Evolutionary conservation across 2,113 vertebrate genomes (phyloP), one percentile per base, ranked within the genome.

Genomic region (Bufo gargarizans): DNA sequence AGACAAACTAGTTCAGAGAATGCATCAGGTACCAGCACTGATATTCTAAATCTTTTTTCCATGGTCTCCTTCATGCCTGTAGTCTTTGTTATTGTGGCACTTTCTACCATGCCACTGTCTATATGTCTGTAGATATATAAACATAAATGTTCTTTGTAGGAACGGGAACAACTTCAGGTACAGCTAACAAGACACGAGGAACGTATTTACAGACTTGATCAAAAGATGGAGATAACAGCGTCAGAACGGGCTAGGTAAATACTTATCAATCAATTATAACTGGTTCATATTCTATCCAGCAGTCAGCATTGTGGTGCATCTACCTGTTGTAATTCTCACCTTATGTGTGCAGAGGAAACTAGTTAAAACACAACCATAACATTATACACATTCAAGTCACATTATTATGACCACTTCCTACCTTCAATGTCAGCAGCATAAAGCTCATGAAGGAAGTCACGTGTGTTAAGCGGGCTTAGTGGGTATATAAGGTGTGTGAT

Each of bases 1-100:
- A 90, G 98, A 99, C 91, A 93, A 95, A 49, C 93, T 99, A 49
- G 95, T 98, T n/a, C 95, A 95, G 71, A 96, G 97, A 82, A 99
- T 99, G 98, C 96, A 94, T 86, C 95, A 96, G 94, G 98, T 98
- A 91, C 45, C 5, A 4, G 47, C 58, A 67, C 50, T 82, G 2
- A 19, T 50, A 79, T 22, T 82, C 11, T 19, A 50, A 69, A 50
- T 7, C n/a, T 13, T 33, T 58, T 14, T 43, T 58, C 74, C 22
- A 3, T 14, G 7, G 53, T 56, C 47, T 47, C 43, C 20, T 63
- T 8, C 33, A 59, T 80, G 14, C 13, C 33, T 22, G 16, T 17
- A 43, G 4, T 59, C 12, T 59, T 80, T 33, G 12, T 43, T 45
- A 3, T 20, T 49, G 47, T 76, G 17, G 20, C 3, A 20, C 47